A percentile compares a stretch with the other conserved stretches of the same genome.
phyloP scores from a whole-genome alignment of 2,888 invertebrate genomes.

The Augochlorella aurata region DNA sequence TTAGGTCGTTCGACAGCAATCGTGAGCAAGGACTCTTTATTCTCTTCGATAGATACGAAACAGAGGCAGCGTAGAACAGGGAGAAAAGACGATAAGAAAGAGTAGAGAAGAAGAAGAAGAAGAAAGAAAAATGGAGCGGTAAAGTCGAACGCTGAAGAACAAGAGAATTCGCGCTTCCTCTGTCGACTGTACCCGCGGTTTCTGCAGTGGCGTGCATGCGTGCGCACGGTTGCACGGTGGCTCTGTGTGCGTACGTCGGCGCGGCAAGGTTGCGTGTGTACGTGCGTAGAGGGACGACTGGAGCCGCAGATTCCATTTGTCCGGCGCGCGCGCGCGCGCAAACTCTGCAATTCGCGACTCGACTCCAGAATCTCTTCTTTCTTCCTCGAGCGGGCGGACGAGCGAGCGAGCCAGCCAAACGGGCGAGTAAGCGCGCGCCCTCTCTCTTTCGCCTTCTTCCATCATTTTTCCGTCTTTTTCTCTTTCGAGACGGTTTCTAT shows the following conservation, averaged over 20 bases:
- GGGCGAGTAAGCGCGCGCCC: conserved; percentile 17
- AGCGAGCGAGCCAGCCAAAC: too few species aligned
- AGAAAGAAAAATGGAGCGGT: conserved; percentile 38
- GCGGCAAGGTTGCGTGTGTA: conserved; percentile 55
- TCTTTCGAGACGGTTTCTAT: conserved; percentile 41
- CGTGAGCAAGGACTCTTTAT: conserved; percentile 64
- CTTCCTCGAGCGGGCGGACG: conserved; percentile 26
- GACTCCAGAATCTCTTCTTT: conserved; percentile 43
- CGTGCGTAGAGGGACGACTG: conserved; percentile 71
- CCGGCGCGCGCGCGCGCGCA: conserved; percentile 71
- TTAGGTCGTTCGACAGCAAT: conserved; percentile 60
- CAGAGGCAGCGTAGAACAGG: conserved; percentile 30
- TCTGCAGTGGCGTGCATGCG: conserved; percentile 68
- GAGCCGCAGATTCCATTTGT: conserved; percentile 81
- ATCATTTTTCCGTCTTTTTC: conserved; percentile 49
- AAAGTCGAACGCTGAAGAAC: conserved; percentile 62
- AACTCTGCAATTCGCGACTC: conserved; percentile 76
- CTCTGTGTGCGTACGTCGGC: conserved; percentile 17
- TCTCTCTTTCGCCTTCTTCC: conserved; percentile 35
- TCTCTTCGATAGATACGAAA: conserved; percentile 47
- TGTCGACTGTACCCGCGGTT: conserved; percentile 72
- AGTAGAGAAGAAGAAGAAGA: conserved; percentile 44
- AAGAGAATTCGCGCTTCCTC: conserved; percentile 67
- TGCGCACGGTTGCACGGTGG: conserved; percentile 59
- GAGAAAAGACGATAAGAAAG: conserved; percentile 16